Conservation (phyloP, 2,797 vertebrate species). For the Cynopterus sphinx region DNA sequence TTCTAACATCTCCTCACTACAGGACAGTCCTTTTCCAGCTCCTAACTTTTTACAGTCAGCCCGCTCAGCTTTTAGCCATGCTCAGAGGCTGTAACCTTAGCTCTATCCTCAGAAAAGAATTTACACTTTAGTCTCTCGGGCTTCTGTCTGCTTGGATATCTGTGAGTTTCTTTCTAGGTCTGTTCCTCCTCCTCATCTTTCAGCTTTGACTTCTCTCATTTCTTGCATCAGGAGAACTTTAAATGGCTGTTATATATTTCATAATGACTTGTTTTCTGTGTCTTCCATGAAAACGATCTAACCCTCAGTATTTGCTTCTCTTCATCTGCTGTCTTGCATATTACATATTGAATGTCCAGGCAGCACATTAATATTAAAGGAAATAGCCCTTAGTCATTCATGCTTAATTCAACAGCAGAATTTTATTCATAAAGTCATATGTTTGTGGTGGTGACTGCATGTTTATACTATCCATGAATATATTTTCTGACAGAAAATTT, state of each 20-base stretch:
- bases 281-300: not conserved
- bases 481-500: not conserved
- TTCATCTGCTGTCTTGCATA: conserved; percentile 1
- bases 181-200: not conserved
- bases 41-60: not conserved
- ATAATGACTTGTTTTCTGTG: not conserved
- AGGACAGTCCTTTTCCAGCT: not conserved
- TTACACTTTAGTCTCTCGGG: not conserved
- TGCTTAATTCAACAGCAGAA: not conserved
- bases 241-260: not conserved
- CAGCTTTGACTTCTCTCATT: conserved; percentile 10
- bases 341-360: not conserved
- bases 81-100: not conserved
- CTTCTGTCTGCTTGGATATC: not conserved
- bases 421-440: not conserved
- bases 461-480: not conserved
- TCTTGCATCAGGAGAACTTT: not conserved
- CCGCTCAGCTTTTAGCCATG: not conserved
- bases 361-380: not conserved
- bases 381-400: not conserved
- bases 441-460: not conserved
- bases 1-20: not conserved
- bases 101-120: not conserved
- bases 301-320: not conserved
- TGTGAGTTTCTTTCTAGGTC: not conserved